Evolutionary conservation across 2,113 vertebrate genomes (phyloP), one percentile per base, ranked within the genome.

Genomic region (Cyanoramphus novaezelandiae): DNA sequence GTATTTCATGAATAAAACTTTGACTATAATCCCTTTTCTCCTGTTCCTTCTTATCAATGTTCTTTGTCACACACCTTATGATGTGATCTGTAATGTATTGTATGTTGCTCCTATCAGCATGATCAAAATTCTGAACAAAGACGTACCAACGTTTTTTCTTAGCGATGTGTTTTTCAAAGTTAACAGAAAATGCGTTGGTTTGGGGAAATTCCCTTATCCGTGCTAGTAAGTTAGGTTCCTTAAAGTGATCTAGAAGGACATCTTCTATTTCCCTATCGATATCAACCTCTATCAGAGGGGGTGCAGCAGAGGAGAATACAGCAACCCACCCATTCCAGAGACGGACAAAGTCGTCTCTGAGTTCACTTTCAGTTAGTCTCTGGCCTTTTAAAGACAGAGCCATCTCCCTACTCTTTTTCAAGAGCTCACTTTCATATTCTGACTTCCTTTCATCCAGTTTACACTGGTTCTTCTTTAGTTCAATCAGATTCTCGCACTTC

Each of bases 1-100:
- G 76, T 31, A 98, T 94, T 93, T 98, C 96, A 64, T 84, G 44
- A 17, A 95, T 92, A 28, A 96, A 97, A 83, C 2, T 77, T 8
- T 2, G 19, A 39, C 16, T 93, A 62, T 96, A 97, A 47, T 97
- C 92, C 17, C 27, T 68, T 57, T 85, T 89, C 52, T 89, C 68
- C 63, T 78, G 37, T 49, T 97, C 93, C 64, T 93, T 94, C 72
- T 47, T 71, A 1, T 28, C 47, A 27, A 83, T 72, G 28, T 84
- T 93, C 41, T 31, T 53, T 11, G 0, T 53, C 70, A 97, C 93
- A 13, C 7, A 1, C 0, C 0, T 23, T 7, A 50, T 90, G 52
- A 97, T 92, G 35, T 67, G 8, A 0, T n/a, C 27, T 15, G 88
- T 95, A 19, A 93, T 67, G 43, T 2, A 2, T 0, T 46, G 0